A percentile compares a stretch with the other conserved stretches of the same genome.
These are phyloP conservation scores for Sebastes steindachneri DNA, from an alignment of 2,797 vertebrate species.

Conservation along the genomic window DNA sequence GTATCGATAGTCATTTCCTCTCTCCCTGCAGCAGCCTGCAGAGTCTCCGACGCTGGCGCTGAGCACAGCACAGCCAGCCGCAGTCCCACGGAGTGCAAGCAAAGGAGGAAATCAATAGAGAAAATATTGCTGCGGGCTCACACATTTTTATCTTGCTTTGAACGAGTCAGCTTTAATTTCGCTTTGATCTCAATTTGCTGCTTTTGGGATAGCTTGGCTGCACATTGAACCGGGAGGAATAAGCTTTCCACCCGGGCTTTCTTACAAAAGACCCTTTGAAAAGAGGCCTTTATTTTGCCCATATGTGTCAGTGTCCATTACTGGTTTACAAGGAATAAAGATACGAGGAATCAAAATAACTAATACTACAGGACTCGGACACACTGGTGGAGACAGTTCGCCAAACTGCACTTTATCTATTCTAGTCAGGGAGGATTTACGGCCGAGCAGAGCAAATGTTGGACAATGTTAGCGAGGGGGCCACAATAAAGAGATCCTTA, in stretches of 20 bases:
- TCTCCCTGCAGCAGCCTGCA: slow-evolving; percentile 68
- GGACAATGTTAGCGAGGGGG: slow-evolving; percentile 66
- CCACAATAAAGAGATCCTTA: slow-evolving; percentile 71
- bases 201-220: slow-evolving; percentile 81
- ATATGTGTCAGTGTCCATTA: slow-evolving; percentile 70
- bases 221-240: slow-evolving; percentile 77
- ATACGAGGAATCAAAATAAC: slow-evolving; percentile 59
- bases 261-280: slow-evolving; percentile 75
- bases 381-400: slow-evolving; percentile 21
- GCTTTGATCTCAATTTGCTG: slow-evolving; percentile 90
- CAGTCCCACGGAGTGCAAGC: slow-evolving; percentile 73
- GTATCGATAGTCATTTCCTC: slow-evolving; percentile 73
- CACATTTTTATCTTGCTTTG: slow-evolving; percentile 87
- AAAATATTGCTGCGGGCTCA: slow-evolving; percentile 85
- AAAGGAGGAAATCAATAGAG: slow-evolving; percentile 86
- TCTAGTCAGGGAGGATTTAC: slow-evolving; percentile 63
- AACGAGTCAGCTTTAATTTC: slow-evolving; percentile 89
- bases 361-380: slow-evolving; percentile 48
- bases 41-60: slow-evolving; percentile 63
- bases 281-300: slow-evolving; percentile 68
- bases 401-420: slow-evolving; percentile 52
- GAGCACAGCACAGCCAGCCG: slow-evolving; percentile 67
- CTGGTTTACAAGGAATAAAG: slow-evolving; percentile 57
- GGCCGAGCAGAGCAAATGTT: slow-evolving; percentile 62
- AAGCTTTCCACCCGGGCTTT: slow-evolving; percentile 76